Conservation (phyloP, 2,888 invertebrate species). For the Branchellion lobata region DNA sequence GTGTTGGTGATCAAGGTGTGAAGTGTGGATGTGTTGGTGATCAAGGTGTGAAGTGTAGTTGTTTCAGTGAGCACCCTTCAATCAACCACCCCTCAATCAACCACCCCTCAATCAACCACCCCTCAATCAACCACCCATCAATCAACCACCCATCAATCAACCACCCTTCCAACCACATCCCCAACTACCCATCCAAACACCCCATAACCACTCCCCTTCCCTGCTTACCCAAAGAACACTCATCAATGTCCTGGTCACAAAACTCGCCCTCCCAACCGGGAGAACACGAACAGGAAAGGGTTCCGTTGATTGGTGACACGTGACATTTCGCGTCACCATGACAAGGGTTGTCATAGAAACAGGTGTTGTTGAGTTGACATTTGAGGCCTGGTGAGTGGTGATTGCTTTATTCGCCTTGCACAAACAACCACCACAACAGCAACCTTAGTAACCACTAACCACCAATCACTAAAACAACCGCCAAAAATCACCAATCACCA, state of each 20-base stretch:
- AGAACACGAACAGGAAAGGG: conserved; percentile 87
- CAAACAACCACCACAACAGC: too few species aligned
- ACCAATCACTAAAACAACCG: too few species aligned
- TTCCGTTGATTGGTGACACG: conserved; percentile 83
- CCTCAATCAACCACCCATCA: too few species aligned
- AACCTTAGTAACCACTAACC: too few species aligned
- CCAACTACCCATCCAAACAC: not conserved
- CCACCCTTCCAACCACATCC: not conserved
- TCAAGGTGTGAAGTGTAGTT: too few species aligned
- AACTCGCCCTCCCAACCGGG: conserved; percentile 87
- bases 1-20: too few species aligned
- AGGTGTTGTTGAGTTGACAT: conserved; percentile 93
- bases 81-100: too few species aligned
- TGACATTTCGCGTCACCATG: conserved; percentile 84
- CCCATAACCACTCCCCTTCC: not conserved
- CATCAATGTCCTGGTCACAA: conserved; percentile 83
- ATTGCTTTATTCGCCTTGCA: not conserved
- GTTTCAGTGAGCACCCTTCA: too few species aligned
- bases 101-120: too few species aligned
- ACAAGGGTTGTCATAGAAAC: conserved; percentile 77
- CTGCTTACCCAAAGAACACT: conserved; percentile 74
- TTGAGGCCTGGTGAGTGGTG: conserved; percentile 71
- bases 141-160: not conserved
- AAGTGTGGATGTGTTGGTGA: too few species aligned
- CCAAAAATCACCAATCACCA: too few species aligned